These are phyloP conservation scores for Falco naumanni DNA, from an alignment of 2,797 vertebrate species.

Conservation along the genomic window DNA sequence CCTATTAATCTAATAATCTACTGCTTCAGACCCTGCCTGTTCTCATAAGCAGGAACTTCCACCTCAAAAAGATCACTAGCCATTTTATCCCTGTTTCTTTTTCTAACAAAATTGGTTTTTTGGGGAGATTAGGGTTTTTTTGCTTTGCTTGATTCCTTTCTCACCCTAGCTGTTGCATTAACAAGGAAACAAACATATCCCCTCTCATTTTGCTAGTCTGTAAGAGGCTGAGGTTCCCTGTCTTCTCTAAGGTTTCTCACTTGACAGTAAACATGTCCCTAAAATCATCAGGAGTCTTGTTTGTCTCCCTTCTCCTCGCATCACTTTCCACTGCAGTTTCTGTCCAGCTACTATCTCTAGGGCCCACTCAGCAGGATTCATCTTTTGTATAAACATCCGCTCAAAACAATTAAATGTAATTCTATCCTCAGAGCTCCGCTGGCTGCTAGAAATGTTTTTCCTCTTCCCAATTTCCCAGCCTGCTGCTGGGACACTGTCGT, in stretches of 20 bases:
- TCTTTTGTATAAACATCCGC: not conserved
- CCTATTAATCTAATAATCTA: not conserved
- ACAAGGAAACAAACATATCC: not conserved
- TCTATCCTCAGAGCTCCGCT: not conserved
- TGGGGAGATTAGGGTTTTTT: not conserved
- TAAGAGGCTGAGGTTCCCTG: not conserved
- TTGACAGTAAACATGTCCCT: not conserved
- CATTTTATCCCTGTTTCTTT: not conserved
- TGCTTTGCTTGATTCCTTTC: not conserved
- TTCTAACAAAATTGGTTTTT: not conserved
- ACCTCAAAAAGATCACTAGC: not conserved
- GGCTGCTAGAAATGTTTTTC: not conserved
- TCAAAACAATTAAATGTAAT: not conserved
- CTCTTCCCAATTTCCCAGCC: not conserved
- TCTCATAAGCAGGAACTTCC: not conserved
- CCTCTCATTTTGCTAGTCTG: not conserved
- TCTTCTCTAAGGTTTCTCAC: not conserved
- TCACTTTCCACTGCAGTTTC: not conserved
- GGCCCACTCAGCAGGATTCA: not conserved
- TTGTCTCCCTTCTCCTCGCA: not conserved
- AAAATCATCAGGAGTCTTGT: not conserved
- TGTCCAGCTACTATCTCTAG: not conserved
- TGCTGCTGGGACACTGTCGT: accelerated
- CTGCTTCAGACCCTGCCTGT: not conserved
- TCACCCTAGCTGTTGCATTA: not conserved